Base-by-base conservation (phyloP, 2,113 vertebrate species). In the Upupa epops region DNA sequence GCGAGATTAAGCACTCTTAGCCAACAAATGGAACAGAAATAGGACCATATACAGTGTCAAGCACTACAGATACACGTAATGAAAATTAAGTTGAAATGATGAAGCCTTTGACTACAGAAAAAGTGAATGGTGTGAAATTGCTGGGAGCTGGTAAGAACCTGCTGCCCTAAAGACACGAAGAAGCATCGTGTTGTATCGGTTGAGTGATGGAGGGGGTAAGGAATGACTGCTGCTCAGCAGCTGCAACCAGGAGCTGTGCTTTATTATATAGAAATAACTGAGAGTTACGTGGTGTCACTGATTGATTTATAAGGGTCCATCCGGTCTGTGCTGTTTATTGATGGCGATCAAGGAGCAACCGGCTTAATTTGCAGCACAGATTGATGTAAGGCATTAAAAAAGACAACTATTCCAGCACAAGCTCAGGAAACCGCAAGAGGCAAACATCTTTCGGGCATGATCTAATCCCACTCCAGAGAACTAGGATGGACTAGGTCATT, bases 141-240 rank as follows among this genome's bases (percentile, higher is more conserved):
- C n/a, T 3, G 3, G 32, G 49, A 72, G 21, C 32, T 63, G 79
- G 46, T 40, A 25, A 66, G 59, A 74, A 40, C 4, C 48, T 74
- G 56, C 28, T 80, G 34, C 20, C n/a, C 32, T 34, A 14, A 79
- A 79, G 24, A 42, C 48, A 24, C 20, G 8, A 61, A n/a, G 76
- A 13, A 77, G 36, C 40, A 24, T 13, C 0, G 0, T n/a, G 52
- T 60, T 6, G 0, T 31, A 4, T 26, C 65, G 49, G 69, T 3
- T 26, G 61, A 34, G 25, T 15, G 49, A 49, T 59, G 54, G 25
- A 74, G 40, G 28, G 61, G 32, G 18, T 37, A 31, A 71, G 54
- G 55, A 63, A 26, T 6, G 22, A 40, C 65, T 71, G 28, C 18
- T 1, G 1, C 17, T 63, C 71, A 75, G 78, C 59, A 69, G 48